These are phyloP conservation scores for Entomyzon cyanotis DNA, from an alignment of 2,113 vertebrate genomes.

Conservation along the genomic window DNA sequence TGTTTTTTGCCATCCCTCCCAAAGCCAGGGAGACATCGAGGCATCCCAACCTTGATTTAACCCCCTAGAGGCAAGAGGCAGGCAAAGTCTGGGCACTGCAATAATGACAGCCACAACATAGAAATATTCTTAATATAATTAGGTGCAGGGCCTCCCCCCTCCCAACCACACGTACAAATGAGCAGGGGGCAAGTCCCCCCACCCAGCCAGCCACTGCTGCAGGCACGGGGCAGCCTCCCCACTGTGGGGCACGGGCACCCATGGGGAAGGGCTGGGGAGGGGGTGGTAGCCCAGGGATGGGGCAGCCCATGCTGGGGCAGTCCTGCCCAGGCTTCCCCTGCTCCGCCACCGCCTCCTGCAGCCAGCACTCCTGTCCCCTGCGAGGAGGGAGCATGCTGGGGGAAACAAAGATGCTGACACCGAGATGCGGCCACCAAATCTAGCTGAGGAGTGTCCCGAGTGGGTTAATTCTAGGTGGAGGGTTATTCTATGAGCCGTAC, in stretches of 20 bases:
- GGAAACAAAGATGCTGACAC: slow-evolving; percentile 56
- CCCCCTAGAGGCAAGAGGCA: background rate
- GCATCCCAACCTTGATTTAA: background rate
- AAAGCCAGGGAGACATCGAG: background rate
- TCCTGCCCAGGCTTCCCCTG: background rate
- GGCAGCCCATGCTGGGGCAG: background rate
- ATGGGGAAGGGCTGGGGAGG: background rate
- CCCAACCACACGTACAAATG: slow-evolving; percentile 35
- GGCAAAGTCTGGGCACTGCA: background rate
- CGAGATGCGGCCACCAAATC: slow-evolving; percentile 54
- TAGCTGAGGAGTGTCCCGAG: slow-evolving; percentile 57
- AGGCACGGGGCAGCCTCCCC: background rate
- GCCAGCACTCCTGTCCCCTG: slow-evolving; percentile 28
- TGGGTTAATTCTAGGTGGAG: slow-evolving; percentile 64
- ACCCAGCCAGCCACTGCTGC: slow-evolving; percentile 20
- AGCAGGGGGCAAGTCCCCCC: background rate
- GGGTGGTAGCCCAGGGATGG: background rate
- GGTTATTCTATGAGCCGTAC: slow-evolving; percentile 61
- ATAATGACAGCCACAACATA: slow-evolving; percentile 30
- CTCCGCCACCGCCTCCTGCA: background rate
- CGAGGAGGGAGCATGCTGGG: slow-evolving; percentile 57
- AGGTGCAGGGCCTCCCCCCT: slow-evolving; percentile 65
- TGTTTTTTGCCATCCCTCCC: background rate
- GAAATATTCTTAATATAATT: slow-evolving; percentile 74
- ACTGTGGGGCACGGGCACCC: fast-evolving